phyloP scores from a whole-genome alignment of 2,113 vertebrate species.

The Sialia sialis region DNA sequence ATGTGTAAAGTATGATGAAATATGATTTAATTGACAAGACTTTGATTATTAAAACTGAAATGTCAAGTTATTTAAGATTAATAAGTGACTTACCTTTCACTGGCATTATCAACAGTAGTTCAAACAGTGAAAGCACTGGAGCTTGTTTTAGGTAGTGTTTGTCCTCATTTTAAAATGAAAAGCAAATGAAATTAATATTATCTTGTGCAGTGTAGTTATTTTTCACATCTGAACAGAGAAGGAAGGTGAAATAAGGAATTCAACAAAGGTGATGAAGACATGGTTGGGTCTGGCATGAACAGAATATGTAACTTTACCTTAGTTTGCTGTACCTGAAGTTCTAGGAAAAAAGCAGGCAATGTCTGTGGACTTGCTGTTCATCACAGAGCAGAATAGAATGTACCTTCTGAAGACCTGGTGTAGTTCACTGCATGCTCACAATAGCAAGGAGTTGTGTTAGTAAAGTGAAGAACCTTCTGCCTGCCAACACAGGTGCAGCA shows the following conservation, averaged over 20 bases:
- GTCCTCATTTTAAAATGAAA: neutral
- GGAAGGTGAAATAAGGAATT: neutral
- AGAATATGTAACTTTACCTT: neutral
- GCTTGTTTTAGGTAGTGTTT: neutral
- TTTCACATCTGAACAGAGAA: neutral
- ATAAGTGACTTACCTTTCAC: neutral
- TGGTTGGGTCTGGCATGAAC: neutral
- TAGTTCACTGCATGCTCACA: neutral
- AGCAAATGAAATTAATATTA: neutral
- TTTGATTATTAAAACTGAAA: constrained; percentile 37
- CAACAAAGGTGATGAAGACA: neutral
- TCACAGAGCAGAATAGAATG: neutral
- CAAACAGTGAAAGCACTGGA: neutral
- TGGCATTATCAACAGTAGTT: neutral
- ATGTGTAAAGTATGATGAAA: neutral
- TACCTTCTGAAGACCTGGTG: neutral
- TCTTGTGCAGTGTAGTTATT: neutral
- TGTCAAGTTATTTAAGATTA: neutral
- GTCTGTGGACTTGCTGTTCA: neutral
- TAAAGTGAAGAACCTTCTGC: neutral
- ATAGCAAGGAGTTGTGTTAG: neutral
- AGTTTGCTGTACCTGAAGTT: neutral
- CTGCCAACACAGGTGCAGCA: neutral
- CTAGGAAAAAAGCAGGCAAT: neutral
- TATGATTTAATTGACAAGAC: neutral